These are phyloP conservation scores for Caenorhabditis wallacei DNA, from an alignment of 2,888 invertebrate species.

Conservation along the genomic window DNA sequence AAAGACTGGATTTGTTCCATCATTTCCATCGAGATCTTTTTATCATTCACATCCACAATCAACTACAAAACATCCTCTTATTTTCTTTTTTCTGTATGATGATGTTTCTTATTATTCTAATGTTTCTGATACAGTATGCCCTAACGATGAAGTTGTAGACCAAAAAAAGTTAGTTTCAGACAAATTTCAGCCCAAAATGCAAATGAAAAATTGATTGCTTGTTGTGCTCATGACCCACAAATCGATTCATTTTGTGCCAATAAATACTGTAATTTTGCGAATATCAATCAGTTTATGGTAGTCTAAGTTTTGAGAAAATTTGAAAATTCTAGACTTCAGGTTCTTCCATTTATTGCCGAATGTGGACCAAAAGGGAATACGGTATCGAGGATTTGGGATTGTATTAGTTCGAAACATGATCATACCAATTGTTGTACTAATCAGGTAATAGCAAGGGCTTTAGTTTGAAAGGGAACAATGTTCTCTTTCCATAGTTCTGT, in stretches of 20 bases:
- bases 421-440: conserved; percentile 76
- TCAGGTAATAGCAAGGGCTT: conserved; percentile 67
- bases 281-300: conserved; percentile 61
- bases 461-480: too few relatives aligned
- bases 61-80: neutral
- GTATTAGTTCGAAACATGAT: conserved; percentile 76
- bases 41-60: neutral
- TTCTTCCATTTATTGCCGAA: conserved; percentile 74
- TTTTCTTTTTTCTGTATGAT: conserved; percentile 1
- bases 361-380: conserved; percentile 76
- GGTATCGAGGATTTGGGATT: conserved; percentile 76
- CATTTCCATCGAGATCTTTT: conserved; percentile 17
- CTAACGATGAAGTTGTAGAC: too few relatives aligned
- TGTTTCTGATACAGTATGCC: conserved; percentile 18
- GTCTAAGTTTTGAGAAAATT: neutral
- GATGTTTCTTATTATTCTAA: conserved; percentile 9
- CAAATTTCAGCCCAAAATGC: conserved; percentile 31
- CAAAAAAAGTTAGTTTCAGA: conserved; percentile 12
- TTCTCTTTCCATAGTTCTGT: too few relatives aligned
- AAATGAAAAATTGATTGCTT: conserved; percentile 68
- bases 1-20: conserved; percentile 30
- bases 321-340: neutral
- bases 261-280: conserved; percentile 69
- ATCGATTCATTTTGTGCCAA: conserved; percentile 68
- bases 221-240: conserved; percentile 66